A percentile compares a stretch with the other conserved stretches of the same genome.
These are phyloP conservation scores for Phaonia tiefii DNA, from an alignment of 2,888 invertebrate genomes.

Conservation along the genomic window DNA sequence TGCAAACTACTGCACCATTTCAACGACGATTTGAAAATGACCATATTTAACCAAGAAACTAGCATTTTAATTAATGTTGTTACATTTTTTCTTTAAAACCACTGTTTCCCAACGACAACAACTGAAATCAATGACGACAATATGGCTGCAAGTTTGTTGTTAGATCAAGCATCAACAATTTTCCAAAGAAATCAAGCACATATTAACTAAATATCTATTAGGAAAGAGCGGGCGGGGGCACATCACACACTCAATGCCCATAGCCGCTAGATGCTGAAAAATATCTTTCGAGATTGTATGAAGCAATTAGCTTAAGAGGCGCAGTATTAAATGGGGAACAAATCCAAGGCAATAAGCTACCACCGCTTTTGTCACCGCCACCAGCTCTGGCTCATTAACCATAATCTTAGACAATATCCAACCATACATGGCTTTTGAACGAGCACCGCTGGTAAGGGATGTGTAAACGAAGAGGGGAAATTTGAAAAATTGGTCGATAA, in stretches of 20 bases:
- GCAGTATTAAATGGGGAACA: background rate
- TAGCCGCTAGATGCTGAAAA: slow-evolving; percentile 21
- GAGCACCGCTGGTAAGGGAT: background rate
- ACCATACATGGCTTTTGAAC: slow-evolving; percentile 44
- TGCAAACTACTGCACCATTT: no score
- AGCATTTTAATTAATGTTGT: no score
- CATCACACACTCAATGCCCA: no score
- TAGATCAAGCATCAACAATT: slow-evolving; percentile 44
- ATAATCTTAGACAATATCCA: slow-evolving; percentile 53
- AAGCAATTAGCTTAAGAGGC: slow-evolving; percentile 61
- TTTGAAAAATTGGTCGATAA: background rate
- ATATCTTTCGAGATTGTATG: slow-evolving; percentile 44
- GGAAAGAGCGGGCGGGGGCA: background rate
- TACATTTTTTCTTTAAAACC: no score
- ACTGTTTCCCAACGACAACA: slow-evolving; percentile 41
- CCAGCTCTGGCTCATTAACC: slow-evolving; percentile 53
- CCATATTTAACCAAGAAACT: no score
- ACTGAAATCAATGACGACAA: slow-evolving; percentile 50
- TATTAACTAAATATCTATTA: slow-evolving; percentile 31
- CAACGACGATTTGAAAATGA: no score
- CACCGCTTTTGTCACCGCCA: slow-evolving; percentile 4
- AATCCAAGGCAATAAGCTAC: slow-evolving; percentile 28
- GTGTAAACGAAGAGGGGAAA: background rate
- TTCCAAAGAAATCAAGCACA: slow-evolving; percentile 44
- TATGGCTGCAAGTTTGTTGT: slow-evolving; percentile 54